These are phyloP conservation scores for Platerodrilus igneus DNA, from an alignment of 2,888 invertebrate species.

Conservation along the genomic window DNA sequence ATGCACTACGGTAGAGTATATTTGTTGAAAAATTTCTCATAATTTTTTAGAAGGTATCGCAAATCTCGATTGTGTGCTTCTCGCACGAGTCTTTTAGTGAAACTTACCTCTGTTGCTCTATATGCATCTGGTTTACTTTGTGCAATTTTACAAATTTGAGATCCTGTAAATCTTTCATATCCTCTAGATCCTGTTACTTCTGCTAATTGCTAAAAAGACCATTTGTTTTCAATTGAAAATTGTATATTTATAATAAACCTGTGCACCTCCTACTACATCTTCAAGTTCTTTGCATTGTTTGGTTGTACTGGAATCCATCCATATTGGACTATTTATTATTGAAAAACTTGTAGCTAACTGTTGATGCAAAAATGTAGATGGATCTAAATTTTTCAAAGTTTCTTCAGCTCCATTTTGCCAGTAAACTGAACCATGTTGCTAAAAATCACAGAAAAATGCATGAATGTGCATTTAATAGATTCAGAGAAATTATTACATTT, in stretches of 20 bases:
- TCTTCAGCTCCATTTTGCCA: constrained; percentile 77
- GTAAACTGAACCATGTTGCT: constrained; percentile 98
- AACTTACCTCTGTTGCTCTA: constrained; percentile 64
- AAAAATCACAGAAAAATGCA: too few relatives aligned
- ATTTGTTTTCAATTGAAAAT: constrained; percentile 13
- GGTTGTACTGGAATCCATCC: constrained; percentile 91
- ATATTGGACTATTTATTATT: constrained; percentile 77
- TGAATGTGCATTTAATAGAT: too few relatives aligned
- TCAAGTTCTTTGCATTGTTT: constrained; percentile 75
- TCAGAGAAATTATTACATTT: too few relatives aligned
- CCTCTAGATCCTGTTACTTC: constrained; percentile 80
- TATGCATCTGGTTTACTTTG: constrained; percentile 67
- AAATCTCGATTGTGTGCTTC: too few relatives aligned
- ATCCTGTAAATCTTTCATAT: constrained; percentile 88
- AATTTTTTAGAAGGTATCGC: too few relatives aligned
- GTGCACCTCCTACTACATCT: constrained; percentile 65
- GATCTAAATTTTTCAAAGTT: constrained; percentile 61
- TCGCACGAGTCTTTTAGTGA: too few relatives aligned
- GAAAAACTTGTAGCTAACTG: constrained; percentile 79
- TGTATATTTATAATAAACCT: constrained; percentile 46
- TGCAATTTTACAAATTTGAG: constrained; percentile 87
- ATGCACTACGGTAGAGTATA: too few relatives aligned
- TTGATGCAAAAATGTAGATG: constrained; percentile 74
- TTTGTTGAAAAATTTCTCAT: too few relatives aligned
- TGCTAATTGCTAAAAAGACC: constrained; percentile 61